Percentiles rank a stretch among this genome's conserved stretches.
Evolutionary conservation across 2,888 invertebrate species (phyloP).

Genomic region (Sarcophaga caerulescens): DNA sequence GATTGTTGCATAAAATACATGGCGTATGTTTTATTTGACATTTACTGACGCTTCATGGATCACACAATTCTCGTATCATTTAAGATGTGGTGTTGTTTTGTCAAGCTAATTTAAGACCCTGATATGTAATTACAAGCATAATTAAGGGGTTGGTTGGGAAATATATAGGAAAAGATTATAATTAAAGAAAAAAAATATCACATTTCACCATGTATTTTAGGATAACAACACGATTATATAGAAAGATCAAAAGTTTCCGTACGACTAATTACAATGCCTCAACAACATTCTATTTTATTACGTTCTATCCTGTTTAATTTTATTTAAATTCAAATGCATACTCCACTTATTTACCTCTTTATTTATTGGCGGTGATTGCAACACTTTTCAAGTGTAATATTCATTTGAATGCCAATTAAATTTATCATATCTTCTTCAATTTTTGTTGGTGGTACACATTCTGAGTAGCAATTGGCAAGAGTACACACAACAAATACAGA

Average conservation of each 20-base stretch:
- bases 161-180: not conserved
- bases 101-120: slow-evolving; percentile 67
- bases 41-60: slow-evolving; percentile 62
- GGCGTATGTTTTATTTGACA: slow-evolving; percentile 58
- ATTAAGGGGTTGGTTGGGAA: slow-evolving; percentile 57
- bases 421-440: slow-evolving; percentile 15
- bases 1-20: slow-evolving; percentile 16
- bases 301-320: not conserved
- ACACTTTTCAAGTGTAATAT: slow-evolving; percentile 28
- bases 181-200: not conserved
- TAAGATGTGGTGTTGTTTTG: slow-evolving; percentile 44
- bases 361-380: slow-evolving; percentile 38
- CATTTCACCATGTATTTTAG: not conserved
- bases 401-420: slow-evolving; percentile 45
- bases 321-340: slow-evolving; percentile 5
- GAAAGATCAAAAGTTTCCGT: slow-evolving; percentile 48
- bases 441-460: slow-evolving; percentile 3
- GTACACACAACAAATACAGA: slow-evolving; percentile 21
- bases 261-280: not conserved
- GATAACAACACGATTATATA: not conserved
- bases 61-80: slow-evolving; percentile 52
- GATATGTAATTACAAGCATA: slow-evolving; percentile 65
- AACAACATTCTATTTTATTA: not conserved
- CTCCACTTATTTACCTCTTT: slow-evolving; percentile 29
- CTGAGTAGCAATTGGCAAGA: slow-evolving; percentile 9